Conservation (phyloP, 2,888 invertebrate species). For the Agonum fuliginosum region DNA sequence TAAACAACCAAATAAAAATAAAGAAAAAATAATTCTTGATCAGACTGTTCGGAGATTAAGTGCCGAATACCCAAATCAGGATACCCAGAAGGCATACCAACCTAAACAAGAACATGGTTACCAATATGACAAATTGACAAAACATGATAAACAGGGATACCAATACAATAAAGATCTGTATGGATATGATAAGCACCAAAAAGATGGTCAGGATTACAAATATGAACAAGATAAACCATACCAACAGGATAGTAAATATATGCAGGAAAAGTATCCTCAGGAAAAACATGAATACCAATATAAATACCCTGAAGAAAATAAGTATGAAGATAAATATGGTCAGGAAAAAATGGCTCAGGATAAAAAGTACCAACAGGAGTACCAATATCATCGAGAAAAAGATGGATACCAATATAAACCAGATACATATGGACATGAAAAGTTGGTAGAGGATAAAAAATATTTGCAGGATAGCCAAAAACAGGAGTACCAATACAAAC, state of each 20-base stretch:
- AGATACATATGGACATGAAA: neutral
- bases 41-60: neutral
- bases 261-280: neutral
- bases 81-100: neutral
- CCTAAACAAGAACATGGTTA: neutral
- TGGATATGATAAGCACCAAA: too few species aligned
- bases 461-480: neutral
- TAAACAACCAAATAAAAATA: neutral
- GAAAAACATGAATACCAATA: neutral
- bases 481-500: neutral
- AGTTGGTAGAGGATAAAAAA: neutral
- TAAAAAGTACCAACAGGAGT: neutral
- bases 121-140: neutral
- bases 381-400: too few species aligned
- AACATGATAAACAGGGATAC: neutral
- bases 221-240: too few species aligned
- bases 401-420: neutral
- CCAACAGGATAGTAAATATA: too few species aligned
- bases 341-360: neutral
- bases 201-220: too few species aligned
- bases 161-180: too few species aligned
- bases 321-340: neutral
- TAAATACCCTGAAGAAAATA: neutral
- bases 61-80: neutral
- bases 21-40: too few species aligned